These are phyloP conservation scores for Hoplostethus atlanticus DNA, from an alignment of 2,797 vertebrate species.

Conservation along the genomic window DNA sequence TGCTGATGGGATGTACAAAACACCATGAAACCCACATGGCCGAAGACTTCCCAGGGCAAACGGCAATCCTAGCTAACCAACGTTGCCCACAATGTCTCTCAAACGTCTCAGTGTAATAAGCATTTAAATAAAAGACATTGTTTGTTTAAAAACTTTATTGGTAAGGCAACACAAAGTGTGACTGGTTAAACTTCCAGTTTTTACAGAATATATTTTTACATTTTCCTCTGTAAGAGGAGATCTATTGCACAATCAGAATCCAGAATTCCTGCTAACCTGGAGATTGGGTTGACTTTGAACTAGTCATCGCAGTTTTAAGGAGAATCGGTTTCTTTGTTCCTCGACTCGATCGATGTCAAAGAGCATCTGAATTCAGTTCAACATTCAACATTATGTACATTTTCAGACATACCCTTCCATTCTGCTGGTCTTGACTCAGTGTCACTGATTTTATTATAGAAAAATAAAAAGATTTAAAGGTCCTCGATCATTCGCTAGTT, in stretches of 20 bases:
- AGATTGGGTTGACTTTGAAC: neutral
- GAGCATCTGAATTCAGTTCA: no score
- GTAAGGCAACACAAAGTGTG: conserved; percentile 78
- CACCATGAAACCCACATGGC: no score
- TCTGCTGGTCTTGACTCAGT: conserved; percentile 5
- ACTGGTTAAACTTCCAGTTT: conserved; percentile 24
- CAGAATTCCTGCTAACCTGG: conserved; percentile 15
- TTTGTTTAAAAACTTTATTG: conserved; percentile 71
- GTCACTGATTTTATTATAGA: conserved; percentile 35
- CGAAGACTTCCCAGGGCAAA: no score
- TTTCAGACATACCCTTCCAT: neutral
- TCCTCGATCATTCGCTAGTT: neutral
- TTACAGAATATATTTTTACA: conserved; percentile 21
- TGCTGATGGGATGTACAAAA: no score
- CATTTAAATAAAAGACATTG: neutral
- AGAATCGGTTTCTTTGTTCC: no score
- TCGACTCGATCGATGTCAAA: no score
- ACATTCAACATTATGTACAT: neutral
- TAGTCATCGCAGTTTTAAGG: no score
- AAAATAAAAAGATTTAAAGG: conserved; percentile 51
- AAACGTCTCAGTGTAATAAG: neutral
- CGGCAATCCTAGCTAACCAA: no score
- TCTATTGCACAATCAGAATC: no score
- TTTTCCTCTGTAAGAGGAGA: neutral
- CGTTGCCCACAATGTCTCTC: no score